Evolutionary conservation across 1,140 invertebrate genomes (phyloP).

Genomic region (Tachypleus tridentatus): DNA sequence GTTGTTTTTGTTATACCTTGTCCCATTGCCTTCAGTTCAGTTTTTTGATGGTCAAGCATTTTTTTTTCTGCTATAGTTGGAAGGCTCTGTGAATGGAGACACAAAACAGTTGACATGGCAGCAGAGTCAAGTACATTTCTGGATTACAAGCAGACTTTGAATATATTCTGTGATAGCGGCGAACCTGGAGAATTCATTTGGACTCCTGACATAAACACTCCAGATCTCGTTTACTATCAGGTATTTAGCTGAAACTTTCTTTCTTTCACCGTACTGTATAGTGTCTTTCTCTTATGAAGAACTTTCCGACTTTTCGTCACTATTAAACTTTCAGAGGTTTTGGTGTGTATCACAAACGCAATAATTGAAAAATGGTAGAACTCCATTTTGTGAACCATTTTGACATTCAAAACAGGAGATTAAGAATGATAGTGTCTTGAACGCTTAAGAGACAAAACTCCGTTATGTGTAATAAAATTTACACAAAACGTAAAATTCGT

Average conservation of each 20-base stretch:
- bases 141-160: slow-evolving; percentile 70
- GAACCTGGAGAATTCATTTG: slow-evolving; percentile 72
- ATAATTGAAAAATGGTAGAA: too few species aligned
- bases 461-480: too few species aligned
- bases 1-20: too few species aligned
- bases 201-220: slow-evolving; percentile 73
- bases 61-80: slow-evolving; percentile 34
- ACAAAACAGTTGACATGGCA: slow-evolving; percentile 56
- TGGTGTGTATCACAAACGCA: background rate
- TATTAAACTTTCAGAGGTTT: background rate
- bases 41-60: background rate
- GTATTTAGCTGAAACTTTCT: slow-evolving; percentile 35
- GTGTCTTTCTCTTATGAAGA: background rate
- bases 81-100: slow-evolving; percentile 60
- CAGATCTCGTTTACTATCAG: slow-evolving; percentile 86
- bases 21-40: too few species aligned
- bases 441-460: too few species aligned
- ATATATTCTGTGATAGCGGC: slow-evolving; percentile 65
- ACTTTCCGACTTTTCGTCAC: background rate
- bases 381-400: too few species aligned
- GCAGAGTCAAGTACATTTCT: slow-evolving; percentile 67
- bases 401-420: too few species aligned
- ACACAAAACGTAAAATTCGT: too few species aligned
- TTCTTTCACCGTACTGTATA: slow-evolving; percentile 7
- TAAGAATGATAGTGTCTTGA: too few species aligned